phyloP scores from a whole-genome alignment of 2,888 invertebrate genomes.

The Lithophane semibrunnea region DNA sequence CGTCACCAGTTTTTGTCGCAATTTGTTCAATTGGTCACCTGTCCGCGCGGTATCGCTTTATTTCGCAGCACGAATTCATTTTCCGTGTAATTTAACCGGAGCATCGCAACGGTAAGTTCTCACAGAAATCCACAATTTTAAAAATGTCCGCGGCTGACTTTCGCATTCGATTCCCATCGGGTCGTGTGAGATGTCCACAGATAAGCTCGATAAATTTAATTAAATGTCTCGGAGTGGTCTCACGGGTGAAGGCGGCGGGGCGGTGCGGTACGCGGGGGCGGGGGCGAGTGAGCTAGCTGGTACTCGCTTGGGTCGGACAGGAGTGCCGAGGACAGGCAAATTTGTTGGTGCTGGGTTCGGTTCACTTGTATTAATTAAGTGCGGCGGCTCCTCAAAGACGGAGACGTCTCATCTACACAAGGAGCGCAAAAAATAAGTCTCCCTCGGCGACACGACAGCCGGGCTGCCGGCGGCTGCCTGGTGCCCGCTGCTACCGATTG shows the following conservation, averaged over 20 bases:
- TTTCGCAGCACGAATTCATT: slow-evolving; percentile 68
- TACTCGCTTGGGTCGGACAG: slow-evolving; percentile 50
- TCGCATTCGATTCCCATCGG: slow-evolving; percentile 85
- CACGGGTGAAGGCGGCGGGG: slow-evolving; percentile 55
- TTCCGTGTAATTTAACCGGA: slow-evolving; percentile 68
- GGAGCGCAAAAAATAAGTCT: slow-evolving; percentile 68
- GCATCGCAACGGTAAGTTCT: slow-evolving; percentile 72
- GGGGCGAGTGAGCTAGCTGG: slow-evolving; percentile 41
- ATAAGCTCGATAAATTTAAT: slow-evolving; percentile 89
- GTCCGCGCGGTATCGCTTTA: slow-evolving; percentile 72
- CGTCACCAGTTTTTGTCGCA: slow-evolving; percentile 76
- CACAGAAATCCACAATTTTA: slow-evolving; percentile 81
- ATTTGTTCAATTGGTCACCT: slow-evolving; percentile 77
- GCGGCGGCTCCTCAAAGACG: slow-evolving; percentile 75
- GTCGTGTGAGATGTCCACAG: slow-evolving; percentile 81
- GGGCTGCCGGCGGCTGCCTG: neutral
- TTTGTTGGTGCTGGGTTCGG: slow-evolving; percentile 81
- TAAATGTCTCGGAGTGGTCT: slow-evolving; percentile 80
- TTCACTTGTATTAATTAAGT: slow-evolving; percentile 84
- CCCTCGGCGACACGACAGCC: slow-evolving; percentile 37
- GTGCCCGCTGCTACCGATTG: slow-evolving; percentile 39
- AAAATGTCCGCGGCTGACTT: slow-evolving; percentile 79
- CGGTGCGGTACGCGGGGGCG: slow-evolving; percentile 57
- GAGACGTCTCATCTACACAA: slow-evolving; percentile 72
- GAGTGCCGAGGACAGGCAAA: slow-evolving; percentile 76